Percentiles rank a stretch among this genome's conserved stretches.
phyloP scores from a whole-genome alignment of 2,888 invertebrate species.

The Epinotia nisella region DNA sequence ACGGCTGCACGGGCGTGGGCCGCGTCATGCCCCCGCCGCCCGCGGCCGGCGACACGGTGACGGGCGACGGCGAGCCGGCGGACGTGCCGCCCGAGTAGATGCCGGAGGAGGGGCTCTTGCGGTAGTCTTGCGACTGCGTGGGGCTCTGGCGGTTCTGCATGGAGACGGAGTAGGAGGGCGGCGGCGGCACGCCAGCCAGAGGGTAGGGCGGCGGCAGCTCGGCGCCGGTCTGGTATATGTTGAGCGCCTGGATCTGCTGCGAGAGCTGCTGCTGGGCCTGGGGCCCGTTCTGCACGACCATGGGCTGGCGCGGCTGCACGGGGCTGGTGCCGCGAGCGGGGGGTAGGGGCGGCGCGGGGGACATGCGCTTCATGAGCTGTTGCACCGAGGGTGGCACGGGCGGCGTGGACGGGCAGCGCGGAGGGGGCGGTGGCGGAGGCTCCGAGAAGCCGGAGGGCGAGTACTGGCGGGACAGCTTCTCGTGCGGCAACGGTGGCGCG shows the following conservation, averaged over 20 bases:
- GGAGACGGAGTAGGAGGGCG: slow-evolving; percentile 94
- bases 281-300: slow-evolving; percentile 92
- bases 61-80: slow-evolving; percentile 93
- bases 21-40: slow-evolving; percentile 88
- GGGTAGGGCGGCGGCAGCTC: slow-evolving; percentile 89
- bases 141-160: slow-evolving; percentile 95
- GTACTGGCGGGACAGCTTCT: slow-evolving; percentile 87
- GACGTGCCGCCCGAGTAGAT: slow-evolving; percentile 94
- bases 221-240: slow-evolving; percentile 88
- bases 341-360: slow-evolving; percentile 86
- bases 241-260: slow-evolving; percentile 95
- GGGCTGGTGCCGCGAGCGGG: slow-evolving; percentile 90
- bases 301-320: slow-evolving; percentile 88
- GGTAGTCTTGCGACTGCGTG: slow-evolving; percentile 91
- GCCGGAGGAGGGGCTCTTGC: slow-evolving; percentile 94
- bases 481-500: slow-evolving; percentile 85
- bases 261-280: slow-evolving; percentile 93
- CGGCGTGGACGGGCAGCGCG: slow-evolving; percentile 88
- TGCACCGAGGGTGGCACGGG: slow-evolving; percentile 87
- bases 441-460: slow-evolving; percentile 87
- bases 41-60: slow-evolving; percentile 88
- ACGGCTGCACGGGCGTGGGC: slow-evolving; percentile 92
- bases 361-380: slow-evolving; percentile 86
- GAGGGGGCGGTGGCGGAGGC: slow-evolving; percentile 90
- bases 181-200: slow-evolving; percentile 87